phyloP scores from a whole-genome alignment of 1,140 invertebrate genomes.

The Pseudomyrmex concolor region DNA sequence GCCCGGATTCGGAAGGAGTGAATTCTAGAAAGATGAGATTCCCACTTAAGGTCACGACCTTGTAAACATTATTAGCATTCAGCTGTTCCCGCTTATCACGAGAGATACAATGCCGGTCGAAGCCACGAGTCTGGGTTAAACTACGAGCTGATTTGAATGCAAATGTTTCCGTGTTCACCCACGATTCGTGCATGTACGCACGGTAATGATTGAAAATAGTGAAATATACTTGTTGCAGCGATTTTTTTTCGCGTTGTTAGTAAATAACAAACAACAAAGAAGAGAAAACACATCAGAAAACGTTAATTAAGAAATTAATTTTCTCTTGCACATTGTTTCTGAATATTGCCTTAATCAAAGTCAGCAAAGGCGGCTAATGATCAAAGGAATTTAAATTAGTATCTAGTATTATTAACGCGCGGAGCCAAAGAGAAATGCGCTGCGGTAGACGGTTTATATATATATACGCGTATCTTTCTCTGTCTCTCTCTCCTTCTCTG shows the following conservation, averaged over 20 bases:
- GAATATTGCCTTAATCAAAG: constrained; percentile 63
- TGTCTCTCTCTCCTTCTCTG: neutral
- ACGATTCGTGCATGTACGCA: neutral
- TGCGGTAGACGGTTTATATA: constrained; percentile 28
- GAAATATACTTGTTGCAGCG: too few relatives aligned
- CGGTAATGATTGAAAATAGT: neutral
- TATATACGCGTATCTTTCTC: neutral
- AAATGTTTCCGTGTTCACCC: constrained; percentile 9
- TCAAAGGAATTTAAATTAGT: constrained; percentile 73
- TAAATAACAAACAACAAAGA: neutral
- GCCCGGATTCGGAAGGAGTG: neutral
- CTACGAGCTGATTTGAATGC: neutral
- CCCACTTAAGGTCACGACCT: constrained; percentile 12
- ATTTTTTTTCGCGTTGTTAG: neutral
- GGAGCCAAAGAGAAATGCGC: constrained; percentile 7
- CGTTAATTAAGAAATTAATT: constrained; percentile 53
- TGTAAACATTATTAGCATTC: constrained; percentile 10
- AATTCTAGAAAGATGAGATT: constrained; percentile 42
- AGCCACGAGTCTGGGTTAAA: neutral
- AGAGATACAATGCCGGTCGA: neutral
- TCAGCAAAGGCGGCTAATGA: constrained; percentile 59
- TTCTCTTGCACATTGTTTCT: constrained; percentile 43
- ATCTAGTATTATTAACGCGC: constrained; percentile 66
- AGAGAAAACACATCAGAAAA: neutral
- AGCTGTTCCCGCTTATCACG: constrained; percentile 26